Conservation (phyloP, 2,888 invertebrate species). For the Mythimna impura region DNA sequence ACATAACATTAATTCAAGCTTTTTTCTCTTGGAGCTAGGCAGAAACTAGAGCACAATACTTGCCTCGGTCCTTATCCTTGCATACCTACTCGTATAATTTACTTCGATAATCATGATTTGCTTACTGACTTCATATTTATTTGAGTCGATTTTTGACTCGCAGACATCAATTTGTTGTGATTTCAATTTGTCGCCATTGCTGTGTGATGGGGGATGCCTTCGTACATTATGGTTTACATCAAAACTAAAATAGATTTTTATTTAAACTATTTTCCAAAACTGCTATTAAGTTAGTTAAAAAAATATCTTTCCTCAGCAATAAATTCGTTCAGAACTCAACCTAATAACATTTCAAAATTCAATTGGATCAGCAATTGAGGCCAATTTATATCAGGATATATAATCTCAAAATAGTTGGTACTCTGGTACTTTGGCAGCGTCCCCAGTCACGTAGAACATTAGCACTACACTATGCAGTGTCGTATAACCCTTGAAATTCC, state of each 20-base stretch:
- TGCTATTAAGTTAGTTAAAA: background rate
- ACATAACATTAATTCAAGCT: background rate
- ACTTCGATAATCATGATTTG: background rate
- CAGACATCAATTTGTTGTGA: too few species aligned
- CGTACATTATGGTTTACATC: background rate
- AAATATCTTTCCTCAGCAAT: constrained; percentile 15
- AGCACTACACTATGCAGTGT: constrained; percentile 77
- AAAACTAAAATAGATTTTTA: background rate
- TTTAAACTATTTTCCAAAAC: background rate
- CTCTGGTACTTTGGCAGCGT: constrained; percentile 64
- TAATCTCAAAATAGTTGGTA: constrained; percentile 65
- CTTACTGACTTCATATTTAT: background rate
- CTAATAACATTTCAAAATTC: constrained; percentile 63
- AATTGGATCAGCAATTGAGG: constrained; percentile 64
- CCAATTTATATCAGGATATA: constrained; percentile 66
- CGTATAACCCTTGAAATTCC: constrained; percentile 71
- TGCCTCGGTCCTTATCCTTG: too few species aligned
- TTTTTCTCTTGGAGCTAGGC: background rate
- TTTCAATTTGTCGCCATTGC: background rate
- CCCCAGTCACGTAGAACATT: constrained; percentile 79
- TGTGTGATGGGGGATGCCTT: background rate
- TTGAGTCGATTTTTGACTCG: background rate
- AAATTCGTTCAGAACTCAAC: constrained; percentile 17
- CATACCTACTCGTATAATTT: too few species aligned
- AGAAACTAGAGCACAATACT: background rate